phyloP scores from a whole-genome alignment of 2,113 vertebrate genomes.

The Charina bottae region DNA sequence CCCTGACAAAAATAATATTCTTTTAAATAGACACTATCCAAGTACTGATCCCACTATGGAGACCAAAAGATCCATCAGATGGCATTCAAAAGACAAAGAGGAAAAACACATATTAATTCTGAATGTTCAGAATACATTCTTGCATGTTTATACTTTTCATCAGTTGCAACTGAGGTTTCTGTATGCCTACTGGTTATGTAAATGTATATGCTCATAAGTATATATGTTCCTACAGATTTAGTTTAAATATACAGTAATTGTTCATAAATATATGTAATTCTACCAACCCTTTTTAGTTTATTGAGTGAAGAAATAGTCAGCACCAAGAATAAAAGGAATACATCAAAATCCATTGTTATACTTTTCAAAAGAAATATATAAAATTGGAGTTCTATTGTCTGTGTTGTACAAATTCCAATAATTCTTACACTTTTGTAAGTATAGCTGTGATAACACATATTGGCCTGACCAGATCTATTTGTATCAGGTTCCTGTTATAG shows the following conservation, averaged over 20 bases:
- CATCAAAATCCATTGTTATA: slow-evolving; percentile 26
- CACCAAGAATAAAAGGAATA: slow-evolving; percentile 33
- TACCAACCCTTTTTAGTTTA: slow-evolving; percentile 19
- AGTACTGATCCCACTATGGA: not conserved
- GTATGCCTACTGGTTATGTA: not conserved
- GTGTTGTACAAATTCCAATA: not conserved
- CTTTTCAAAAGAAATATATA: not conserved
- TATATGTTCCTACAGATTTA: not conserved
- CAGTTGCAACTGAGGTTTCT: not conserved
- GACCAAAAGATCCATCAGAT: not conserved
- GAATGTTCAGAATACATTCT: not conserved
- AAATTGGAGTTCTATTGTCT: not conserved
- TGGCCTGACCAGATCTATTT: not conserved
- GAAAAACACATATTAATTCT: not conserved
- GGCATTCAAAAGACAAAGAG: not conserved
- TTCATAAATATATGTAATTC: slow-evolving; percentile 9
- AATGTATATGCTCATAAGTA: not conserved
- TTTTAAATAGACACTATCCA: not conserved
- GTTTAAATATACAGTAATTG: slow-evolving; percentile 12
- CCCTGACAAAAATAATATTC: not conserved
- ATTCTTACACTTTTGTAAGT: not conserved
- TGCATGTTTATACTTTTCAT: not conserved
- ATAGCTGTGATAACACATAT: not conserved
- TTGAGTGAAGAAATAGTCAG: slow-evolving; percentile 28
- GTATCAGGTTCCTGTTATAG: not conserved